A percentile compares a stretch with the other conserved stretches of the same genome.
Evolutionary conservation across 2,888 invertebrate species (phyloP).

Genomic region (Erebia palarica): DNA sequence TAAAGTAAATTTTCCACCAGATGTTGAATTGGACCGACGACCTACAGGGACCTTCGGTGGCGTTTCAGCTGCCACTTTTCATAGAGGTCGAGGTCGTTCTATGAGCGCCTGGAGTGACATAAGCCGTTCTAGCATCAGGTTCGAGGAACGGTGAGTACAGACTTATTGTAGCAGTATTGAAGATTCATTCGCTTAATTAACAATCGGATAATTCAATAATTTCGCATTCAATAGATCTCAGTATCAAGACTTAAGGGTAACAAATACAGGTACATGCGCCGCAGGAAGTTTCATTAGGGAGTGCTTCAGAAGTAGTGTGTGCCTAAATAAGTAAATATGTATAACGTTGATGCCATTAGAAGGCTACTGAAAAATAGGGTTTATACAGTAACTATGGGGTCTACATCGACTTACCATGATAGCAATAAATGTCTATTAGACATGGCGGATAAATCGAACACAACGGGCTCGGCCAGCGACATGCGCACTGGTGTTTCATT

Average conservation of each 20-base stretch:
- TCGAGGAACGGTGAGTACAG: slow-evolving; percentile 87
- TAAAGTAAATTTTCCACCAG: slow-evolving; percentile 86
- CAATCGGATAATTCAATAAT: slow-evolving; percentile 17
- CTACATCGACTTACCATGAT: slow-evolving; percentile 41
- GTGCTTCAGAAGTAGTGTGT: slow-evolving; percentile 29
- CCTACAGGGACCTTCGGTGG: slow-evolving; percentile 71
- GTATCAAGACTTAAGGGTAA: slow-evolving; percentile 14
- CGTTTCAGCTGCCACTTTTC: slow-evolving; percentile 73
- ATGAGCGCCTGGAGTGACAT: slow-evolving; percentile 95
- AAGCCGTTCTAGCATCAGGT: slow-evolving; percentile 90
- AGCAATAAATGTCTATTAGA: slow-evolving; percentile 36
- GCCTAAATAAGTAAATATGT: slow-evolving; percentile 8
- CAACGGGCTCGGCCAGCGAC: slow-evolving; percentile 29
- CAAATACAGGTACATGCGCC: slow-evolving; percentile 30
- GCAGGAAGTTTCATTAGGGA: slow-evolving; percentile 12
- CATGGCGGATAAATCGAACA: slow-evolving; percentile 37
- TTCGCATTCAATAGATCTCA: slow-evolving; percentile 13
- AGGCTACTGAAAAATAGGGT: slow-evolving; percentile 22
- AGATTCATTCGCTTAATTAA: not conserved
- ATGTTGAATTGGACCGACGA: slow-evolving; percentile 76
- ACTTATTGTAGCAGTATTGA: not conserved
- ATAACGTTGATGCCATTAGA: slow-evolving; percentile 4
- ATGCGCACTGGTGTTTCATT: slow-evolving; percentile 39
- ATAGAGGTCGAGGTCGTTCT: slow-evolving; percentile 85
- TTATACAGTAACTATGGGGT: slow-evolving; percentile 29